Conservation (phyloP, 2,888 invertebrate genomes). For the Meiosimyza platycephala region DNA sequence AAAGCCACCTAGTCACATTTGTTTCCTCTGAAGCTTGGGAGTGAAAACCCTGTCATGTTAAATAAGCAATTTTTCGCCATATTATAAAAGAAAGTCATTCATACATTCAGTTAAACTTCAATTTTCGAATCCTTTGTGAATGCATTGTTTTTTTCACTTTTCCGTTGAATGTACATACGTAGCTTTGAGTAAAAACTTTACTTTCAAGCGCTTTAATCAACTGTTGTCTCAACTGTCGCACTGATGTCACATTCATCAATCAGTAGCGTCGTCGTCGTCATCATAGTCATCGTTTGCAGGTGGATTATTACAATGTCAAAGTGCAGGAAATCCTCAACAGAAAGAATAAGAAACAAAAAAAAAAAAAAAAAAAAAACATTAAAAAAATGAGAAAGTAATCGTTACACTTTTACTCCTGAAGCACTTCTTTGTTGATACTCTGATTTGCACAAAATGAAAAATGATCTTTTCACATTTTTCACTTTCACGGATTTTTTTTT, state of each 20-base stretch:
- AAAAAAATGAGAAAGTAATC: background rate
- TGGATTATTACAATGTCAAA: constrained; percentile 22
- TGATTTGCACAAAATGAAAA: constrained; percentile 28
- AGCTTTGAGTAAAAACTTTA: background rate
- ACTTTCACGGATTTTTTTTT: background rate
- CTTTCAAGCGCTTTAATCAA: background rate
- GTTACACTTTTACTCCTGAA: background rate
- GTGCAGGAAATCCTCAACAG: background rate
- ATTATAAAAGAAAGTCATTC: constrained; percentile 25
- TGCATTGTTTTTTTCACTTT: background rate
- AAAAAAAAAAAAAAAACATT: background rate
- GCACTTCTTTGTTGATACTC: background rate
- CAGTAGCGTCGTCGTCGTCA: constrained; percentile 16
- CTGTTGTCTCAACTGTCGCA: background rate
- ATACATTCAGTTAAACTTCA: background rate
- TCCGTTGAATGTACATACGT: too few relatives aligned
- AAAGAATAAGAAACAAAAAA: background rate
- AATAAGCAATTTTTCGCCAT: constrained; percentile 6
- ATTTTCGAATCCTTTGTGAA: background rate
- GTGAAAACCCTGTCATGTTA: constrained; percentile 15
- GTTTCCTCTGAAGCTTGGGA: background rate
- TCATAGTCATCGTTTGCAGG: background rate
- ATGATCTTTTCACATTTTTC: constrained; percentile 18
- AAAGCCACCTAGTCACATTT: background rate
- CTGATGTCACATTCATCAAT: constrained; percentile 26